Base-by-base conservation (phyloP, 2,888 invertebrate species). In the Diaprepes abbreviatus region DNA sequence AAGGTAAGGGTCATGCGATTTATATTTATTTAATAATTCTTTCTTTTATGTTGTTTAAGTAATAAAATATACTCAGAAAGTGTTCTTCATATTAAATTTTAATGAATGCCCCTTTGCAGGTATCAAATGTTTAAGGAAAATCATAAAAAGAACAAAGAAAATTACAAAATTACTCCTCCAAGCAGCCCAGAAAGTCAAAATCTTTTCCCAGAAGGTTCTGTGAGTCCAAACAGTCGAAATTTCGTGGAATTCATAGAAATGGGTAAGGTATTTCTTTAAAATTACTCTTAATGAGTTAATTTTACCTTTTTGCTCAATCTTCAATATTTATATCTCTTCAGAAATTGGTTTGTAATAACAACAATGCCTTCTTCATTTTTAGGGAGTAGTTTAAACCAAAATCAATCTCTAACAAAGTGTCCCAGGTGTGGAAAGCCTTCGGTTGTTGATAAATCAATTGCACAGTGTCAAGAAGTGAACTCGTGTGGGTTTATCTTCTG, bases 401-500 rank as follows among this genome's bases (percentile, higher is more conserved):
- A 76, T 38, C 83, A 84, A 69, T 78, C 76, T n/a, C 71, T 82
- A 3, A 74, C 74, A 5, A 81, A 81, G 40, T 84, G 84, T 54
- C 79, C 77, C 0, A 73, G 62, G 31, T 84, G 84, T 72, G 72
- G 68, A 19, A 75, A 77, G 24, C 77, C 80, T 0, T 78, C 81
- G 4, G 74, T 84, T 6, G 80, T 83, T 21, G 81, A 83, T 33
- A 79, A 77, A 38, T 78, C 75, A 62, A 81, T 84, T 36, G 79
- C 78, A 19, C 83, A 83, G 57, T 84, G 84, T 60, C 79, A 78
- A 62, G 76, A 78, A 55, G 35, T 74, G 14, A 67, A 70, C 16
- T 63, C 52, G 9, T 84, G 84, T 65, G 81, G 82, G 5, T 81
- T 80, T 68, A 83, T 83, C 59, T 79, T 77, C 66, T 84, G 84